Percentiles rank a stretch among this genome's conserved stretches.
Conservation (phyloP, 2,888 invertebrate genomes). For the Isoperla grammatica region DNA sequence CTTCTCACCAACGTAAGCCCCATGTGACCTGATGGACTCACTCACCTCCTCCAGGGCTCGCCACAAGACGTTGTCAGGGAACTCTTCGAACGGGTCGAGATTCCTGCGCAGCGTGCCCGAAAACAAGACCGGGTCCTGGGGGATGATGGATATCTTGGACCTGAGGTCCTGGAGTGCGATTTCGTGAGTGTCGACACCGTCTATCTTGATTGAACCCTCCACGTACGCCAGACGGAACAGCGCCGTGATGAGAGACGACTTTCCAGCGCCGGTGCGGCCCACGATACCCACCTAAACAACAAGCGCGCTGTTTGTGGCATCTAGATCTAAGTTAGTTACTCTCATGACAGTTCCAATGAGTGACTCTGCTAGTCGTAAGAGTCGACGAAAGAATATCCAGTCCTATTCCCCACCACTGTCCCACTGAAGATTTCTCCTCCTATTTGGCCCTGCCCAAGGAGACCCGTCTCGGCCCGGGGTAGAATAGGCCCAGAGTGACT, state of each 20-base stretch:
- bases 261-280: slow-evolving; percentile 27
- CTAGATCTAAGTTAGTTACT: neutral
- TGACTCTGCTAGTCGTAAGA: no score
- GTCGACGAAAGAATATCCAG: no score
- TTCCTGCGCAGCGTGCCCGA: slow-evolving; percentile 79
- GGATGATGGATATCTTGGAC: slow-evolving; percentile 64
- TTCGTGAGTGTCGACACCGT: slow-evolving; percentile 38
- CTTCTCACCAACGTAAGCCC: no score
- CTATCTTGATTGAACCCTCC: slow-evolving; percentile 44
- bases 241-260: slow-evolving; percentile 27
- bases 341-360: neutral
- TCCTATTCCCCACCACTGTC: no score
- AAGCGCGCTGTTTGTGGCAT: no score
- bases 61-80: slow-evolving; percentile 70
- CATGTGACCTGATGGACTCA: no score
- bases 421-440: no score
- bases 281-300: slow-evolving; percentile 25
- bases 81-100: slow-evolving; percentile 75
- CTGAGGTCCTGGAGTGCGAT: slow-evolving; percentile 51
- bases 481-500: no score
- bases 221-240: slow-evolving; percentile 34
- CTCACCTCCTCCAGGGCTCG: slow-evolving; percentile 60
- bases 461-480: no score
- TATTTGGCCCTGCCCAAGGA: no score
- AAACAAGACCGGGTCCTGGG: slow-evolving; percentile 74